Evolutionary conservation across 2,113 vertebrate genomes (phyloP).

Genomic region (Oreocharis arfaki): DNA sequence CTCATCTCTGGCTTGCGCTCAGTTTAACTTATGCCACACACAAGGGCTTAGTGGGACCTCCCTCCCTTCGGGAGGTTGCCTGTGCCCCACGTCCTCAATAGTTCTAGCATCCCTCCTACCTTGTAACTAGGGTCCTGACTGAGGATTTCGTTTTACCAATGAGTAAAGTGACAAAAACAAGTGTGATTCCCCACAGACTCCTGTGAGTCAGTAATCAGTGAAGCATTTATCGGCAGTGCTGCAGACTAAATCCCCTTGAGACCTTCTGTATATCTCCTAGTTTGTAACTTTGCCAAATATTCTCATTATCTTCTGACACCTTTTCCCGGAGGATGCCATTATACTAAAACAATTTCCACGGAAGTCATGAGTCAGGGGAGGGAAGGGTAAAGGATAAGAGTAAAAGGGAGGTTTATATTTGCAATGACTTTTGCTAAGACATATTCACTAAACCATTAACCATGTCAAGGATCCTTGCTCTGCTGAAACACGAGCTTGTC

Average conservation of each 20-base stretch:
- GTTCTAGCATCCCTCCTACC: not conserved
- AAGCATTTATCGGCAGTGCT: not conserved
- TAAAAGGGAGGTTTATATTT: not conserved
- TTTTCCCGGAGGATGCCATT: not conserved
- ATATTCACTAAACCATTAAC: not conserved
- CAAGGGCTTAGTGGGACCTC: not conserved
- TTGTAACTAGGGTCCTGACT: not conserved
- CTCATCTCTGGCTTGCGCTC: not conserved
- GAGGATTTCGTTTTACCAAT: not conserved
- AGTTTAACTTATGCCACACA: not conserved
- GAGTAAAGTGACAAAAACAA: not conserved
- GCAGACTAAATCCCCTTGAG: not conserved
- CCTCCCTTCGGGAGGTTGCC: not conserved
- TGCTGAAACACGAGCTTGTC: not conserved
- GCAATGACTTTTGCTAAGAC: not conserved
- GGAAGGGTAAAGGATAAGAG: not conserved
- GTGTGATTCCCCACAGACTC: not conserved
- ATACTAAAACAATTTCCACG: not conserved
- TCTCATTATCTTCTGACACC: conserved; percentile 11
- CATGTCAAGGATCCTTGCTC: not conserved
- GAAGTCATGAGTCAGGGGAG: not conserved
- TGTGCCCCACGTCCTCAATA: not conserved
- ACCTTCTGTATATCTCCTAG: not conserved
- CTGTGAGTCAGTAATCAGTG: not conserved
- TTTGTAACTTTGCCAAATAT: conserved; percentile 3